phyloP scores from a whole-genome alignment of 2,113 vertebrate genomes.

The Vidua macroura region DNA sequence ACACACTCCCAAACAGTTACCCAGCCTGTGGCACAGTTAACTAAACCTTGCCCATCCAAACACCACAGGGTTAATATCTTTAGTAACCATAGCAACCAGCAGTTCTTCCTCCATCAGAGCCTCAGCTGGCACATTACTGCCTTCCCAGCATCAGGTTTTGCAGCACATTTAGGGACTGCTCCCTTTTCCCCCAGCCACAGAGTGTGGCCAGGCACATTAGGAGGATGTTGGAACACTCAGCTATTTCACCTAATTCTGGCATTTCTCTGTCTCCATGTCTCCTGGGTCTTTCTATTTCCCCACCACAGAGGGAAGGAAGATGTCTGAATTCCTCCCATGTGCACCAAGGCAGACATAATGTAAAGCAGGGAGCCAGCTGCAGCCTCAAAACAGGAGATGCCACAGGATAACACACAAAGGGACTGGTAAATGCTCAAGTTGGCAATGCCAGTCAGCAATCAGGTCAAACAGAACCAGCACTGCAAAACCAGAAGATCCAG shows the following conservation, averaged over 20 bases:
- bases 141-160: slow-evolving; percentile 18
- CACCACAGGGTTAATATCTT: slow-evolving; percentile 38
- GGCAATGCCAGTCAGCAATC: neutral
- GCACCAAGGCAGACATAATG: neutral
- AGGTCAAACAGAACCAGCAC: neutral
- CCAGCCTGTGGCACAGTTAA: neutral
- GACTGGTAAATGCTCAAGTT: neutral
- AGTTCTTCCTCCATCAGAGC: slow-evolving; percentile 27
- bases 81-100: slow-evolving; percentile 49
- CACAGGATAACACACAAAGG: neutral
- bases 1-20: neutral
- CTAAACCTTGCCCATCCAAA: neutral
- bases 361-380: neutral
- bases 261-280: neutral
- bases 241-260: neutral
- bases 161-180: neutral
- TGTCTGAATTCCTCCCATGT: neutral
- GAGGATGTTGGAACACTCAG: neutral
- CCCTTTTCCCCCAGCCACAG: neutral
- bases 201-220: neutral
- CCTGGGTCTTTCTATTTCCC: neutral
- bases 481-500: neutral
- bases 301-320: accelerated
- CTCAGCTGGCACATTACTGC: slow-evolving; percentile 22
- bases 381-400: neutral